These are phyloP conservation scores for Pelmatolapia mariae DNA, from an alignment of 2,113 vertebrate genomes.

Conservation along the genomic window DNA sequence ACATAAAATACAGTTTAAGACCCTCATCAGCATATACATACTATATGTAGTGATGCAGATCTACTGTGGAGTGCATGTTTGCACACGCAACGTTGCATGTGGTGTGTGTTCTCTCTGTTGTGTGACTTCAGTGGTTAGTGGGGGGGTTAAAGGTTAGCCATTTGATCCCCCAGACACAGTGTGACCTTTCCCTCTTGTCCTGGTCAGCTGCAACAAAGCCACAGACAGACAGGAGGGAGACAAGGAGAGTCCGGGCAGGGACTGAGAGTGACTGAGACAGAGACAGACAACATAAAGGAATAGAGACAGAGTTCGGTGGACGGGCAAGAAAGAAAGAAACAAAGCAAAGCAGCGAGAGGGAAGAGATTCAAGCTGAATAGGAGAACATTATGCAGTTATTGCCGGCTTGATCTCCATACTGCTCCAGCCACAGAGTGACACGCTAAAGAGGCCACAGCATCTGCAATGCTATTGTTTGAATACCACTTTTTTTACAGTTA, in stretches of 20 bases:
- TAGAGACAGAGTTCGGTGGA: not conserved
- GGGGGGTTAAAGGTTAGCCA: constrained; percentile 46
- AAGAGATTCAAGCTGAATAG: not conserved
- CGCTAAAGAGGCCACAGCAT: not conserved
- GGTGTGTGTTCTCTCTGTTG: not conserved
- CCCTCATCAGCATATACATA: not conserved
- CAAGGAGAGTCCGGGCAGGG: not conserved
- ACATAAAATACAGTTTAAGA: not conserved
- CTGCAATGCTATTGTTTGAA: not conserved
- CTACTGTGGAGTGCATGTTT: not conserved
- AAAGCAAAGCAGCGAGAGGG: not conserved
- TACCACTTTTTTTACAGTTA: not conserved
- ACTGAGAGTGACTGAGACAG: not conserved
- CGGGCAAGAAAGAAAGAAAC: not conserved
- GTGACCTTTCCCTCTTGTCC: constrained; percentile 35
- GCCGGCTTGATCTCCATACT: not conserved
- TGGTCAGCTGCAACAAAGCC: not conserved
- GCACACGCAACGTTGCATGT: not conserved
- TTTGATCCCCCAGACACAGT: constrained; percentile 28
- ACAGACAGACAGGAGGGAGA: not conserved
- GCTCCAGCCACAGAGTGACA: not conserved
- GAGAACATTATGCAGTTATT: not conserved
- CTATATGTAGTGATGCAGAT: not conserved
- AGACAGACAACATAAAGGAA: not conserved
- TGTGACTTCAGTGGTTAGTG: not conserved